phyloP scores from a whole-genome alignment of 2,113 vertebrate species.

The Hepsetus odoe region DNA sequence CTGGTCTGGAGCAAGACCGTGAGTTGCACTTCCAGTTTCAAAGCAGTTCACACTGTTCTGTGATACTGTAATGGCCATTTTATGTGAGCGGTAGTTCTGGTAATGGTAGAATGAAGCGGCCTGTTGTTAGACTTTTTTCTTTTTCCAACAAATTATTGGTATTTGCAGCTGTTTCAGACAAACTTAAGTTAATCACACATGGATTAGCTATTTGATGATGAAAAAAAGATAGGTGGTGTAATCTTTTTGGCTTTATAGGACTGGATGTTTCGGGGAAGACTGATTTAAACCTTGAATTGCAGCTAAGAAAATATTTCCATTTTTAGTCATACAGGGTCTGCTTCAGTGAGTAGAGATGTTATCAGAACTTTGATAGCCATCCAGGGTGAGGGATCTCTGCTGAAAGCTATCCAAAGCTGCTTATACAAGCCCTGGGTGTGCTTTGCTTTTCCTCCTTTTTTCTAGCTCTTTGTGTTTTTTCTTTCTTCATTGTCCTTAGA shows the following conservation, averaged over 20 bases:
- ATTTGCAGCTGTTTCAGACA: background rate
- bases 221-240: background rate
- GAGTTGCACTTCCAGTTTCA: conserved; percentile 67
- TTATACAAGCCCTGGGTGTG: background rate
- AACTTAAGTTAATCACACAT: background rate
- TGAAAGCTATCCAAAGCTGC: background rate
- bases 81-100: background rate
- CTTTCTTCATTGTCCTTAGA: background rate
- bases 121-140: background rate
- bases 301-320: conserved; percentile 59
- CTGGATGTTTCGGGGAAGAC: background rate
- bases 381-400: background rate
- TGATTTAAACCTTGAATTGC: background rate
- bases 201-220: background rate
- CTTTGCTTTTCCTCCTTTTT: conserved; percentile 22
- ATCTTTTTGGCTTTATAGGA: background rate
- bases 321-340: conserved; percentile 63
- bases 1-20: conserved; percentile 92
- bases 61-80: background rate
- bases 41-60: background rate
- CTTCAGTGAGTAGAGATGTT: conserved; percentile 64
- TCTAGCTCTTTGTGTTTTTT: background rate
- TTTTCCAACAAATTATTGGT: background rate
- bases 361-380: conserved; percentile 53
- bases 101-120: background rate